Percentiles rank a stretch among this genome's conserved stretches.
These are phyloP conservation scores for Ashinkailepas kermadecensis DNA, from an alignment of 2,888 invertebrate genomes.

Conservation along the genomic window DNA sequence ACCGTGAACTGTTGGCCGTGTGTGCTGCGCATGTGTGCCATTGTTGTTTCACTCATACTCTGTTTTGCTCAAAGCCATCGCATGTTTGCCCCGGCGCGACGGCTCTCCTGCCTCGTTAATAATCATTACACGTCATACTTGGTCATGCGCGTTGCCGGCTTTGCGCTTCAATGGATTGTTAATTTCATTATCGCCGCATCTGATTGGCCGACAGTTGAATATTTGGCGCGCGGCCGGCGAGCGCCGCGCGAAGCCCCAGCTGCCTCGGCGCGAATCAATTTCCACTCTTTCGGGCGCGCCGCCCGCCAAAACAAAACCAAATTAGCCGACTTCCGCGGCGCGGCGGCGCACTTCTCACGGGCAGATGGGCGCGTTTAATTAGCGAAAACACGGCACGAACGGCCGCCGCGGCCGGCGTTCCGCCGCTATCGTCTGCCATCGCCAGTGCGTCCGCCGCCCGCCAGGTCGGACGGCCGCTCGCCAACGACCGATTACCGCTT, in stretches of 20 bases:
- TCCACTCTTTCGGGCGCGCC: neutral
- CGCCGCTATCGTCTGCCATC: neutral
- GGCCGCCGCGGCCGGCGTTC: neutral
- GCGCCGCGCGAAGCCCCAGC: neutral
- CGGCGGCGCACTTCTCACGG: neutral
- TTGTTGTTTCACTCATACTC: conserved; percentile 14
- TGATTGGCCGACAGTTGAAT: neutral
- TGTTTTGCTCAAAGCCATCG: conserved; percentile 14
- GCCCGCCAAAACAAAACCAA: conserved; percentile 20
- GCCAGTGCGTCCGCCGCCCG: neutral
- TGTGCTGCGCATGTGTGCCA: neutral
- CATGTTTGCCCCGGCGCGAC: neutral
- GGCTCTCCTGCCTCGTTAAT: conserved; percentile 1
- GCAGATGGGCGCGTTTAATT: conserved; percentile 1
- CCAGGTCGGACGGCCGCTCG: neutral
- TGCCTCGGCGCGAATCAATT: conserved; percentile 5
- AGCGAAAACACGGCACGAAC: neutral
- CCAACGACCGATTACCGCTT: neutral
- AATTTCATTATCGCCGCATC: conserved; percentile 4
- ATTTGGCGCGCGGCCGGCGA: neutral
- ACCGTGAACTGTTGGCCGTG: too few relatives aligned
- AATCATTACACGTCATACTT: conserved; percentile 4
- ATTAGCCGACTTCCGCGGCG: conserved; percentile 5
- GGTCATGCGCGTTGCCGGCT: neutral
- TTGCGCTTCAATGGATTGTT: conserved; percentile 16